Conservation (phyloP, 2,113 vertebrate species). For the Megaceryle maxima region DNA sequence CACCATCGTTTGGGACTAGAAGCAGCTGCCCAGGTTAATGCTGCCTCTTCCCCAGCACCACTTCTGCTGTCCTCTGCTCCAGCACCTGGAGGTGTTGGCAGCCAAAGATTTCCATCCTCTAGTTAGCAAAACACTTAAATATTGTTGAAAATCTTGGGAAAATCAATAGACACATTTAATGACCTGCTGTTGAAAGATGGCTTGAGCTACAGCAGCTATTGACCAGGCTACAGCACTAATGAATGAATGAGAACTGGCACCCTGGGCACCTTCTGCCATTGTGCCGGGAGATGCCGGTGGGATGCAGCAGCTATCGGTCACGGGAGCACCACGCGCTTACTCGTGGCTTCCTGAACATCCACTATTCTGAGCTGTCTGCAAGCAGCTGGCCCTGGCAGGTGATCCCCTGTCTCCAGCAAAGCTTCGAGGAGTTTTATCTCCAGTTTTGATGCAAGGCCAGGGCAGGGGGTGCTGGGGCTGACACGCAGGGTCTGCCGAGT, state of each 20-base stretch:
- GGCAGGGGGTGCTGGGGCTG: background rate
- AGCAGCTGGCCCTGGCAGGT: background rate
- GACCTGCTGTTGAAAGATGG: background rate
- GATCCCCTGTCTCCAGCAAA: background rate
- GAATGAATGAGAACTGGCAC: background rate
- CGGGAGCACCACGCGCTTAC: background rate
- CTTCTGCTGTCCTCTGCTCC: background rate
- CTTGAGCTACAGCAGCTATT: background rate
- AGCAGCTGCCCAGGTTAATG: background rate
- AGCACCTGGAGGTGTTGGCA: background rate
- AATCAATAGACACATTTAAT: background rate
- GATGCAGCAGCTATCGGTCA: background rate
- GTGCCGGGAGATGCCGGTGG: background rate
- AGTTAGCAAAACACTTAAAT: background rate
- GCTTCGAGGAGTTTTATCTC: background rate
- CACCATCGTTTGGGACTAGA: background rate
- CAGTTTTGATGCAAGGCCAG: background rate
- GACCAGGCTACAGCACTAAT: background rate
- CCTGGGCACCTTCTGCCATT: background rate
- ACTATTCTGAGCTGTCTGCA: background rate
- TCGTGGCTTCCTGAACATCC: background rate
- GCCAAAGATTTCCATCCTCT: background rate
- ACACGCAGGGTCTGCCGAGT: rapidly evolving
- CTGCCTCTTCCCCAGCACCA: background rate
- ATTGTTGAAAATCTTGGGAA: background rate